Percentiles rank a stretch among this genome's conserved stretches.
These are phyloP conservation scores for Rapana venosa DNA, from an alignment of 2,888 invertebrate species.

Conservation along the genomic window DNA sequence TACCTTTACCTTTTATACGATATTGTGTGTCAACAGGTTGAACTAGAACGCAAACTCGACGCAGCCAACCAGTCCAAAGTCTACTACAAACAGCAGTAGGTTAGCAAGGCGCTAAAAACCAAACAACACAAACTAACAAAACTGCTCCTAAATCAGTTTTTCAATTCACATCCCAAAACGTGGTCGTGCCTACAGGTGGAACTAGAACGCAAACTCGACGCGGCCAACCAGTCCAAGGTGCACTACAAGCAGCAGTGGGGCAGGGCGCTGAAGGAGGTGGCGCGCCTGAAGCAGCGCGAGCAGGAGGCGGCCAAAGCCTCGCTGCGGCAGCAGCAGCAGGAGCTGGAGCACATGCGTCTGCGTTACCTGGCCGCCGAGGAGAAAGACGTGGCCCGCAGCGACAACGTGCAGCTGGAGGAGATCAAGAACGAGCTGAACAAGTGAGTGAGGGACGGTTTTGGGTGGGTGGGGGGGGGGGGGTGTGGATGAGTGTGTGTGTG, in stretches of 20 bases:
- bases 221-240: no score
- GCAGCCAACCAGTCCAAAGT: conserved; percentile 77
- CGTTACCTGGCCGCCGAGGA: conserved; percentile 78
- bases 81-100: conserved; percentile 80
- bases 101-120: conserved; percentile 74
- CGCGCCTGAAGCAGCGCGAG: conserved; percentile 76
- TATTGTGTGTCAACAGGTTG: conserved; percentile 64
- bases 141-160: no score
- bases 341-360: conserved; percentile 77
- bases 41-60: conserved; percentile 78
- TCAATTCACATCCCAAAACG: no score
- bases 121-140: no score
- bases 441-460: conserved; percentile 54
- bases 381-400: conserved; percentile 75
- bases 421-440: conserved; percentile 76
- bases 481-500: background rate
- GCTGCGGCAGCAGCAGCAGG: conserved; percentile 72
- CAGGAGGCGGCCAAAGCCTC: conserved; percentile 74
- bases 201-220: no score
- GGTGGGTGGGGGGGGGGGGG: background rate
- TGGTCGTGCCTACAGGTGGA: no score
- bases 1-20: no score
- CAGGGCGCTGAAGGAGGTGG: conserved; percentile 78
- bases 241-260: no score
- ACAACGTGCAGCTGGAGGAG: conserved; percentile 75